These are phyloP conservation scores for Poeciliopsis gracilis DNA, from an alignment of 2,797 vertebrate species.

Conservation along the genomic window DNA sequence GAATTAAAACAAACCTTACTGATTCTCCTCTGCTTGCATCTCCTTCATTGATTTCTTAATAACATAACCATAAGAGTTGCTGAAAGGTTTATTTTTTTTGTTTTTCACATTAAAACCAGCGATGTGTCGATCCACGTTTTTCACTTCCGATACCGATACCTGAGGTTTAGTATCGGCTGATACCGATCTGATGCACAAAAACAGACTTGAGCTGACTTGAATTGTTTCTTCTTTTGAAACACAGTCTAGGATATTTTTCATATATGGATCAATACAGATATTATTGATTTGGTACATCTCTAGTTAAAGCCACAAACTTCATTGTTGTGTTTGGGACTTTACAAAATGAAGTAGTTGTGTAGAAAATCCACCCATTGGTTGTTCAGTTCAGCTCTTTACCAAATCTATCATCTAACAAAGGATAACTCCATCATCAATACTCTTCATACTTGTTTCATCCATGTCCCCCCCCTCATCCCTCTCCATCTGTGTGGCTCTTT, in stretches of 20 bases:
- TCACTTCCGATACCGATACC: too few species aligned
- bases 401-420: background rate
- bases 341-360: background rate
- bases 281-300: too few species aligned
- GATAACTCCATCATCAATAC: slow-evolving; percentile 29
- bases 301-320: background rate
- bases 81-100: background rate
- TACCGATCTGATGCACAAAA: too few species aligned
- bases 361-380: background rate
- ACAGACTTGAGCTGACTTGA: too few species aligned
- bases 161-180: too few species aligned
- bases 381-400: background rate
- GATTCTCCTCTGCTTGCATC: background rate
- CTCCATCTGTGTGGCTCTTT: slow-evolving; percentile 1
- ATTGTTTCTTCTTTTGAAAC: too few species aligned
- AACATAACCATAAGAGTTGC: background rate
- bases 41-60: background rate
- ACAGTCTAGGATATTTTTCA: too few species aligned
- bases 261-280: too few species aligned
- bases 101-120: background rate
- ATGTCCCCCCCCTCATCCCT: background rate
- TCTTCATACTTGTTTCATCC: slow-evolving; percentile 35
- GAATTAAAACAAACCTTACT: background rate
- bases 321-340: background rate
- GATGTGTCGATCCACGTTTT: too few species aligned